Percentiles rank a stretch among this genome's conserved stretches.
Conservation (phyloP, 2,888 invertebrate genomes). For the Polyommatus iphigenia region DNA sequence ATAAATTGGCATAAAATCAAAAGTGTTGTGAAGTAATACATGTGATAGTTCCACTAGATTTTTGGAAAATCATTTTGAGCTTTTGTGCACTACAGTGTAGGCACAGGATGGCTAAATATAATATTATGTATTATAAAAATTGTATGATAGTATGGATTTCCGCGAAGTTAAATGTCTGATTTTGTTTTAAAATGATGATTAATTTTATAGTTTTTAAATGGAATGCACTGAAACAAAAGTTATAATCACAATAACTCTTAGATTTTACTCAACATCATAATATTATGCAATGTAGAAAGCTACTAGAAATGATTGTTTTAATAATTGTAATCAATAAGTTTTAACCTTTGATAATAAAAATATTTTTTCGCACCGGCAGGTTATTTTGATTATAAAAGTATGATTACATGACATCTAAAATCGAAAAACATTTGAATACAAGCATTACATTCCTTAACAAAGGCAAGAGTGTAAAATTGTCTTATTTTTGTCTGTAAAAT, state of each 20-base stretch:
- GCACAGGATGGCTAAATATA: not conserved
- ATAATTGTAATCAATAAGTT: not conserved
- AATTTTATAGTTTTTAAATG: not conserved
- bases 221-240: not conserved
- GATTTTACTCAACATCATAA: not conserved
- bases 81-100: not conserved
- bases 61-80: not conserved
- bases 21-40: conserved; percentile 9
- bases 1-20: not conserved
- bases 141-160: not conserved
- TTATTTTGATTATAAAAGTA: not conserved
- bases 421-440: not conserved
- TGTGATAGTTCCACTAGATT: conserved; percentile 10
- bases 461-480: conserved; percentile 1
- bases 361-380: not conserved
- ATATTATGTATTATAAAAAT: not conserved
- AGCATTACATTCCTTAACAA: conserved; percentile 11
- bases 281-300: not conserved
- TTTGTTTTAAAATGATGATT: not conserved
- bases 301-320: not conserved
- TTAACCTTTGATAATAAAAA: not conserved
- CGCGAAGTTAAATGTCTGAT: not conserved
- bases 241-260: not conserved
- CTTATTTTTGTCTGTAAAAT: not conserved
- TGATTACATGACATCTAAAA: not conserved